These are phyloP conservation scores for Eupithecia vulgata DNA, from an alignment of 2,888 invertebrate species.

Conservation along the genomic window DNA sequence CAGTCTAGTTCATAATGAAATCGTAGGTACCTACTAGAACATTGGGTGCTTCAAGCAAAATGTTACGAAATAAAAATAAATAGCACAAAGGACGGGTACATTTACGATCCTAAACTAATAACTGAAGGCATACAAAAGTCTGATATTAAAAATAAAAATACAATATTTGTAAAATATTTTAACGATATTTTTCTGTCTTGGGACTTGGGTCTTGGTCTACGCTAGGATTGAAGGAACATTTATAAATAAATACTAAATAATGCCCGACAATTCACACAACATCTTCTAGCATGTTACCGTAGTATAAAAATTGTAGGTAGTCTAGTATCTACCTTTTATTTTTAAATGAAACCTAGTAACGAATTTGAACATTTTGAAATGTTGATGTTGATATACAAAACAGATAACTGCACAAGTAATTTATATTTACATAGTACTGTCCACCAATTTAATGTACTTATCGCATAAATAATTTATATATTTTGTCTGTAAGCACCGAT, in stretches of 20 bases:
- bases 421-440: background rate
- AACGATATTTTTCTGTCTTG: background rate
- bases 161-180: background rate
- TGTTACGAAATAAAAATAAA: constrained; percentile 46
- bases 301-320: too few relatives aligned
- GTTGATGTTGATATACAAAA: background rate
- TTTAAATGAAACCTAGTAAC: background rate
- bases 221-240: background rate
- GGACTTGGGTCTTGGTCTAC: background rate
- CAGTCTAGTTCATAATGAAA: constrained; percentile 51
- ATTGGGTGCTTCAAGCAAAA: constrained; percentile 43
- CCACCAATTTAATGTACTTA: background rate
- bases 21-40: constrained; percentile 36
- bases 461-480: constrained; percentile 8
- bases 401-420: background rate
- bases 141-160: constrained; percentile 11
- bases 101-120: constrained; percentile 19
- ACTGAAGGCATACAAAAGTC: background rate
- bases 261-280: too few relatives aligned
- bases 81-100: constrained; percentile 32
- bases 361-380: background rate
- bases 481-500: background rate
- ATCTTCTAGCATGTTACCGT: too few relatives aligned
- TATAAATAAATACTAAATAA: too few relatives aligned
- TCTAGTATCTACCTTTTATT: too few relatives aligned